Evolutionary conservation across 23 tunicate species (phyloP).

Genomic region (Styela plicata): DNA sequence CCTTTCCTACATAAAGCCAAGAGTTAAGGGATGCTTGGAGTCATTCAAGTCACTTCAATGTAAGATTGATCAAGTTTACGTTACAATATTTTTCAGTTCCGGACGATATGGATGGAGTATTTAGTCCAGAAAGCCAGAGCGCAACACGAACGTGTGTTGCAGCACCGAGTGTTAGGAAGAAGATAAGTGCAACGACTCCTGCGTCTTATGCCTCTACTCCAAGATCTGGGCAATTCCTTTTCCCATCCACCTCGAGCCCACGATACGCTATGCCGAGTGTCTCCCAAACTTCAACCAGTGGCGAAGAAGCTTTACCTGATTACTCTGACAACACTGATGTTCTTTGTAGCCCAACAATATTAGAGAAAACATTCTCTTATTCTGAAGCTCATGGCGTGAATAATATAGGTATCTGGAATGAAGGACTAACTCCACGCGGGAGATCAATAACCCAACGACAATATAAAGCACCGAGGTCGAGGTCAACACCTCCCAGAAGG

Average conservation of each 20-base stretch:
- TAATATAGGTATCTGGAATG: constrained; percentile 42
- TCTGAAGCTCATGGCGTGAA: constrained; percentile 47
- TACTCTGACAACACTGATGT: constrained; percentile 53
- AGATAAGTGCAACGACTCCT: not conserved
- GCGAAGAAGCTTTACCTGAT: constrained; percentile 10
- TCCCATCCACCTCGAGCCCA: constrained; percentile 29
- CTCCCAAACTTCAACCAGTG: constrained; percentile 24
- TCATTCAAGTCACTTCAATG: no score
- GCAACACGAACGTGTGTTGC: not conserved
- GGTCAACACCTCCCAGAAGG: not conserved
- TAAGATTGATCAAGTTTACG: no score
- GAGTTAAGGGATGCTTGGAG: no score
- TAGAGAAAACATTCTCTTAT: constrained; percentile 60
- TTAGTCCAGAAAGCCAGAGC: not conserved
- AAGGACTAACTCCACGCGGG: constrained; percentile 10
- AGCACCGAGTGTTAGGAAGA: not conserved
- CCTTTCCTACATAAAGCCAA: no score
- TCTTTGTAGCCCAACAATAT: constrained; percentile 53
- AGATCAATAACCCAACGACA: not conserved
- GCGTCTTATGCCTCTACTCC: constrained; percentile 20
- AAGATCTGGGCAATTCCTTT: constrained; percentile 29
- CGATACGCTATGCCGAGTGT: constrained; percentile 17
- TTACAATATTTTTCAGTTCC: not conserved
- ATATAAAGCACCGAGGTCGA: not conserved
- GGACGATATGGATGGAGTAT: not conserved